These are phyloP conservation scores for Anabacerthia variegaticeps DNA, from an alignment of 2,797 vertebrate genomes.

Conservation along the genomic window DNA sequence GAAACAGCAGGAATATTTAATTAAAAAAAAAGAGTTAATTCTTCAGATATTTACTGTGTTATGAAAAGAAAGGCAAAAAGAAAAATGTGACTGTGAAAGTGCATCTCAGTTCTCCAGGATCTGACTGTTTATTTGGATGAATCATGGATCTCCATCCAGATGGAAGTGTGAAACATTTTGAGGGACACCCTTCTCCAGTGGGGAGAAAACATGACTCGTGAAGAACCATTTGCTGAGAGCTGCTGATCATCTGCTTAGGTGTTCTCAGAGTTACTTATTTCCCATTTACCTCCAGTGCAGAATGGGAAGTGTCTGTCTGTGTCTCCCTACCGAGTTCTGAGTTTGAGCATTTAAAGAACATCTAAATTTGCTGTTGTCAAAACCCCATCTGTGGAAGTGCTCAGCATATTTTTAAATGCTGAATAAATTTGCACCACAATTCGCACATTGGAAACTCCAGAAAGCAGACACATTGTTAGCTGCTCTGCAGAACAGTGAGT, in stretches of 20 bases:
- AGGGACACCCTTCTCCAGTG: neutral
- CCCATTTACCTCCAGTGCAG: neutral
- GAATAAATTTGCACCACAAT: slow-evolving; percentile 45
- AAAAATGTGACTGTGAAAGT: neutral
- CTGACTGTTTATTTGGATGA: neutral
- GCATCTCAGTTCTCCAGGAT: neutral
- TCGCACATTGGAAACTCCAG: slow-evolving; percentile 11
- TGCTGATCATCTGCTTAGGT: neutral
- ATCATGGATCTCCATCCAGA: neutral
- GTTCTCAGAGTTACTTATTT: neutral
- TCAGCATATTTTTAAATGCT: slow-evolving; percentile 18
- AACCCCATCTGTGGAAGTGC: slow-evolving; percentile 40
- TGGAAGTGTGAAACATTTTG: neutral
- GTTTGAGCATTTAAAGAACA: slow-evolving; percentile 37
- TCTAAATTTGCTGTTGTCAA: slow-evolving; percentile 57
- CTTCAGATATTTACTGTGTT: neutral
- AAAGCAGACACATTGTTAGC: slow-evolving; percentile 46
- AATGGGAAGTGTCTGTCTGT: slow-evolving; percentile 10
- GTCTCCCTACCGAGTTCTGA: slow-evolving; percentile 14
- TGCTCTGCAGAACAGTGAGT: slow-evolving; percentile 5
- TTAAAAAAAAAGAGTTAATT: neutral
- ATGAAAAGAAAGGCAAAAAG: neutral
- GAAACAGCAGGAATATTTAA: neutral
- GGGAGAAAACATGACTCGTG: neutral
- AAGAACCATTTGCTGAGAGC: neutral